phyloP scores from a whole-genome alignment of 2,113 vertebrate genomes.

The Bos taurus region ARS-UCD2.0 NC_037332.1:25629001-25629500 shows the following conservation, averaged over 20 bases:
- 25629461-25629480: slow-evolving; percentile 23
- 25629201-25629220: neutral
- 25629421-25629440: neutral
- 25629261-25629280: neutral
- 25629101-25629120: neutral
- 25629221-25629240: neutral
- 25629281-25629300: neutral
- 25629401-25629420: neutral
- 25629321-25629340: neutral
- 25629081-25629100: neutral
- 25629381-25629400: neutral
- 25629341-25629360: neutral
- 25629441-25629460: slow-evolving; percentile 18
- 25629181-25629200: slow-evolving; percentile 27
- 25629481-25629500: slow-evolving; percentile 14
- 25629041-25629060: neutral
- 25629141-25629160: neutral
- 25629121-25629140: neutral
- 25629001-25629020: neutral
- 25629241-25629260: neutral
- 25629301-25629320: slow-evolving; percentile 8
- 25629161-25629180: slow-evolving; percentile 14
- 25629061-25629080: neutral
- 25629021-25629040: neutral
- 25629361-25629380: neutral